A percentile compares a stretch with the other conserved stretches of the same genome.
Conservation (phyloP, 2,113 vertebrate genomes). For the Perognathus longimembris region DNA sequence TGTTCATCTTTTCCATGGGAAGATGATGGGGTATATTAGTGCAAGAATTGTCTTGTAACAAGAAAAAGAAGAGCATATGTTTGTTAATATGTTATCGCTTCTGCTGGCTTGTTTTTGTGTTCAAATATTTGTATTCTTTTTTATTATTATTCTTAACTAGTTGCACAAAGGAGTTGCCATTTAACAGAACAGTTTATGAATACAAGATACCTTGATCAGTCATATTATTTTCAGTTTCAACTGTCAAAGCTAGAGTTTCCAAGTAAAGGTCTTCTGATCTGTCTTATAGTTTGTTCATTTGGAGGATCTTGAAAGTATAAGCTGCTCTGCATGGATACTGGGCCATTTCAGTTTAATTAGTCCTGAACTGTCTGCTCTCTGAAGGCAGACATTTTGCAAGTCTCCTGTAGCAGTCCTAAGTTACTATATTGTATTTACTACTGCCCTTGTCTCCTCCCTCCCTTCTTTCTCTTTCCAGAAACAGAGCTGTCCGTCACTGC, state of each 20-base stretch:
- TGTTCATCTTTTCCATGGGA: neutral
- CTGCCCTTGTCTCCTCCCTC: conserved; percentile 60
- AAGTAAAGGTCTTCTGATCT: neutral
- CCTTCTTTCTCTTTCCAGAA: conserved; percentile 86
- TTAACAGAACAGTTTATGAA: no score
- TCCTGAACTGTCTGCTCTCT: neutral
- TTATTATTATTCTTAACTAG: no score
- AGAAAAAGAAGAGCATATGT: neutral
- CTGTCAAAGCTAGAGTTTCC: conserved; percentile 10
- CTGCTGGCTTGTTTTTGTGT: neutral
- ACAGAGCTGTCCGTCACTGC: conserved; percentile 90
- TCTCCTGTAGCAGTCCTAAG: neutral
- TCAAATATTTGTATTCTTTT: no score
- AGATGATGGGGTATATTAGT: neutral
- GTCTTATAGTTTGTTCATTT: neutral
- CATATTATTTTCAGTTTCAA: conserved; percentile 9
- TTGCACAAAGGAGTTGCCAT: no score
- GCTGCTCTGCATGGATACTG: neutral
- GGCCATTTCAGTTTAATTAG: neutral
- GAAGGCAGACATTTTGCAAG: neutral
- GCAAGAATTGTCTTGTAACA: neutral
- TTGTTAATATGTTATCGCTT: neutral
- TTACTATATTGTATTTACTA: conserved; percentile 55
- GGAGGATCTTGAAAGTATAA: neutral
- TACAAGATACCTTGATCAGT: no score